Conservation (phyloP, 2,797 vertebrate species). For the Steatocranus sp. region DNA sequence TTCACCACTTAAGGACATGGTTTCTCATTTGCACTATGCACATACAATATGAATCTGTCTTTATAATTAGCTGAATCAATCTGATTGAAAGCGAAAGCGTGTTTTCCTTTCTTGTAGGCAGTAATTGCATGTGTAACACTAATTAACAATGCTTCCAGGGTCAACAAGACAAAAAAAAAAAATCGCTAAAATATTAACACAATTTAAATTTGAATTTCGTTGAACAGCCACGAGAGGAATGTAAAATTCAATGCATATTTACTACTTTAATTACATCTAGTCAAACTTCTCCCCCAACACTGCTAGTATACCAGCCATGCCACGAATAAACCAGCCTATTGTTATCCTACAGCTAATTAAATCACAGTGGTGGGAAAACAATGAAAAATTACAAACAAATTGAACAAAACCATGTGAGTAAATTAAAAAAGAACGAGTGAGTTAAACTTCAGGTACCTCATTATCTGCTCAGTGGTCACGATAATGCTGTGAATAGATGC, state of each 20-base stretch:
- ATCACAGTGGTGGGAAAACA: conserved; percentile 33
- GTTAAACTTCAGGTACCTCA: conserved; percentile 7
- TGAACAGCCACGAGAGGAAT: conserved; percentile 30
- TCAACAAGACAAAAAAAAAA: not conserved
- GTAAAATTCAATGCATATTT: conserved; percentile 44
- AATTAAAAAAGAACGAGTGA: conserved; percentile 6
- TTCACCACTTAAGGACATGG: not conserved
- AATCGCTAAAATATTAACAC: not conserved
- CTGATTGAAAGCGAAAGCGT: not conserved
- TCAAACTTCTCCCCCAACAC: conserved; percentile 36
- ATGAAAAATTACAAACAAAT: conserved; percentile 36
- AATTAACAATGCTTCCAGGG: not conserved
- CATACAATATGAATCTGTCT: not conserved
- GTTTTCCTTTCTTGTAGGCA: not conserved
- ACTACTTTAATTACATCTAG: conserved; percentile 56
- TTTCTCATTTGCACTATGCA: not conserved
- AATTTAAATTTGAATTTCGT: conserved; percentile 25
- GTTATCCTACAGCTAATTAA: conserved; percentile 50
- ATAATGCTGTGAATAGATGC: not conserved
- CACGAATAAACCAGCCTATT: not conserved
- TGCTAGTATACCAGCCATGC: not conserved
- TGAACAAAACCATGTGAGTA: conserved; percentile 30
- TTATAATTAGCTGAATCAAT: not conserved
- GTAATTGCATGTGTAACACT: not conserved
- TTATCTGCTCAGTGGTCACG: not conserved